These are phyloP conservation scores for Polymixis flavicincta DNA, from an alignment of 2,888 invertebrate species.

Conservation along the genomic window DNA sequence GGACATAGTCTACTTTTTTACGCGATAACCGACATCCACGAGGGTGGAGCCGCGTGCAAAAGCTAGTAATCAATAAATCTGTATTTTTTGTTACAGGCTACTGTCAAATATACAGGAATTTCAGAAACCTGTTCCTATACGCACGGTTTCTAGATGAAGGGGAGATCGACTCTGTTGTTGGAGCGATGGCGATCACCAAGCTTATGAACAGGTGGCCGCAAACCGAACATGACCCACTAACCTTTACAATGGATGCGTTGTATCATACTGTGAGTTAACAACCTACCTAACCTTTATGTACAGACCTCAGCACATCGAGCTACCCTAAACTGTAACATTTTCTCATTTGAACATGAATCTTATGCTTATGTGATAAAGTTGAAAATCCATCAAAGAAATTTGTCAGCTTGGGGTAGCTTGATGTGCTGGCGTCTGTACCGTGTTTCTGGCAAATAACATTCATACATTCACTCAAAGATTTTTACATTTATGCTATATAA, in stretches of 20 bases:
- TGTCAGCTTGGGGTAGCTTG: too few species aligned
- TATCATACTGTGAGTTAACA: conserved; percentile 89
- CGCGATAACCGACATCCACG: too few species aligned
- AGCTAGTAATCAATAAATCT: not conserved
- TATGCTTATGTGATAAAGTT: too few species aligned
- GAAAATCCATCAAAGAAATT: too few species aligned
- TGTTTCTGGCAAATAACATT: too few species aligned
- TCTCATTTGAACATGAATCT: too few species aligned
- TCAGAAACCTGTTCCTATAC: conserved; percentile 74
- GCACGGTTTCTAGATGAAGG: conserved; percentile 74
- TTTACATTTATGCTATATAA: not conserved
- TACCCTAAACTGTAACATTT: too few species aligned
- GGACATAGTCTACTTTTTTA: too few species aligned
- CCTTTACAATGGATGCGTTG: conserved; percentile 93
- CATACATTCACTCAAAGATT: not conserved
- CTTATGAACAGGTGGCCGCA: conserved; percentile 85
- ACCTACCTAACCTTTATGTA: too few species aligned
- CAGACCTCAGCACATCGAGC: too few species aligned
- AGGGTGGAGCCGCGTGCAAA: too few species aligned
- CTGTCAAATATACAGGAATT: conserved; percentile 69
- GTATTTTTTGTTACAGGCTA: conserved; percentile 69
- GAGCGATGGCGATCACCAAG: conserved; percentile 72
- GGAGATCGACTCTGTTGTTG: conserved; percentile 69
- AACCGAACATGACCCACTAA: conserved; percentile 92
- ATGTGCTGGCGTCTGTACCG: too few species aligned